Conservation (phyloP, 2,113 vertebrate genomes). For the Phyllopteryx taeniolatus region DNA sequence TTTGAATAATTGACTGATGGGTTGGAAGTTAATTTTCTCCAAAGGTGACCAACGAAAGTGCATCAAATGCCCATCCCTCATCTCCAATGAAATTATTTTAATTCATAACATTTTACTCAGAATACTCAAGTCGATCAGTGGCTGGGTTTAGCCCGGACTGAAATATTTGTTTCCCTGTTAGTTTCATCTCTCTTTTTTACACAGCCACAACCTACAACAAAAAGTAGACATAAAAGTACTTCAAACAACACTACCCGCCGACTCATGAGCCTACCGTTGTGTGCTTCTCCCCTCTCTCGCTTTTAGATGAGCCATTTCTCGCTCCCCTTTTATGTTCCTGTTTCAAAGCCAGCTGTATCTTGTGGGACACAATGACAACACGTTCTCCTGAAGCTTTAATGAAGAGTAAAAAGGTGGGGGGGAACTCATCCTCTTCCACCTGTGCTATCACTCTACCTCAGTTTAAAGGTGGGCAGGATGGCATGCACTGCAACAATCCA, state of each 20-base stretch:
- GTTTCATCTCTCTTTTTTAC: conserved; percentile 4
- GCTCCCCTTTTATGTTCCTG: conserved; percentile 53
- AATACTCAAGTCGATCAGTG: neutral
- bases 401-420: conserved; percentile 23
- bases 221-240: conserved; percentile 25
- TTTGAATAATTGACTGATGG: no score
- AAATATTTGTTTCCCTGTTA: conserved; percentile 5
- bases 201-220: conserved; percentile 30
- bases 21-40: no score
- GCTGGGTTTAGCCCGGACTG: conserved; percentile 21
- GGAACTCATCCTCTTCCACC: conserved; percentile 39
- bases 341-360: conserved; percentile 50
- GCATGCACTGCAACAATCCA: conserved; percentile 46
- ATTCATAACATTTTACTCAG: no score
- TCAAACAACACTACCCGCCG: conserved; percentile 41
- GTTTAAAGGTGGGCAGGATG: conserved; percentile 39
- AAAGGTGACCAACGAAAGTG: no score
- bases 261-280: conserved; percentile 29
- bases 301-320: conserved; percentile 32
- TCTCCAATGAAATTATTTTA: no score
- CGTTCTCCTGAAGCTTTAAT: conserved; percentile 47
- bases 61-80: no score
- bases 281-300: conserved; percentile 12
- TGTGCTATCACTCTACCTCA: conserved; percentile 31
- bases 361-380: conserved; percentile 45